Base-by-base conservation (phyloP, 2,113 vertebrate genomes). In the Ariopsis seemanni region DNA sequence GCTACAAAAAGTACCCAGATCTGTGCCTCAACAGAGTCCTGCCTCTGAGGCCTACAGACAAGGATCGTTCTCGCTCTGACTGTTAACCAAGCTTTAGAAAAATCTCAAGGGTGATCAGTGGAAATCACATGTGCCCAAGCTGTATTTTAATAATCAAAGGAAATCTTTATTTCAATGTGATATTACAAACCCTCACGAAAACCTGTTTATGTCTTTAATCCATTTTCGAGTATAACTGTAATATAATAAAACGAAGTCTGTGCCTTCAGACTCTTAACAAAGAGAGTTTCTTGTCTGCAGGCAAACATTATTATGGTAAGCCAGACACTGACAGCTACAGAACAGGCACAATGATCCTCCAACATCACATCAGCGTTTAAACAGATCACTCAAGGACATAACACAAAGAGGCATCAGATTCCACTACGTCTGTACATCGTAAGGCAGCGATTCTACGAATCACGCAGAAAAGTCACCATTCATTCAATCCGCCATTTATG, bases 291-390 rank as follows among this genome's bases (percentile, higher is more conserved):
- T 55, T 25, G 1, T 85, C 77, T 52, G 50, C 86, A 89, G 78
- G 83, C 77, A 18, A 89, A 50, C 48, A 58, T 15, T 48, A 57
- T 62, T 58, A 77, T 77, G 84, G 55, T 62, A 67, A 89, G 82
- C 42, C 74, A 89, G 71, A 69, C 60, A 79, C 22, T 34, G 60
- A 92, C 94, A 94, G 94, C 94, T 94, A 94, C 93, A 93, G 91
- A 94, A 93, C 92, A 90, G 89, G 89, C 52, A 90, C 84, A 71
- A 84, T 90, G 90, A 87, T 91, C 90, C 91, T 75, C 71, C 71
- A 48, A 74, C 71, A 74, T 74, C 34, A 42, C 20, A 20, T 74
- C 71, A 74, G 7, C 71, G 9, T 74, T 74, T 20, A 74, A 74
- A 74, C 34, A 20, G 20, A 7, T 9, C 71, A 20, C 34, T 42